These are phyloP conservation scores for Cephus runcator DNA, from an alignment of 2,888 invertebrate species.

Conservation along the genomic window DNA sequence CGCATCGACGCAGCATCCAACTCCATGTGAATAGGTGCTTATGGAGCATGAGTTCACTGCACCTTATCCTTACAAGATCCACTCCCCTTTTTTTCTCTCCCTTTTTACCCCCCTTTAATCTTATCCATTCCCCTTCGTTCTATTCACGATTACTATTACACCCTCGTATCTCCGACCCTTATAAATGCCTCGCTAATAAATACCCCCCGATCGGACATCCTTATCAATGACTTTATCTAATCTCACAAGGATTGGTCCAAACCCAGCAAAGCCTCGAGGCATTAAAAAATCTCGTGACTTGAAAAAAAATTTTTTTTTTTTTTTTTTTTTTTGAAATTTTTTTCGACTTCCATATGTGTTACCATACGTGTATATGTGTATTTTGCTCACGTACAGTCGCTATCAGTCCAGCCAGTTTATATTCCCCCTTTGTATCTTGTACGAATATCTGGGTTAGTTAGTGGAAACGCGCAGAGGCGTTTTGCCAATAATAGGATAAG, in stretches of 20 bases:
- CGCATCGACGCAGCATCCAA: conserved; percentile 5
- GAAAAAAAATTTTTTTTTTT: not conserved
- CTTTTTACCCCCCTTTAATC: conserved; percentile 11
- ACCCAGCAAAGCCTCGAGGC: not conserved
- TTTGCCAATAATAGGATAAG: too few relatives aligned
- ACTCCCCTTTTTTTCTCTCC: conserved; percentile 14
- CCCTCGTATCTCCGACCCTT: conserved; percentile 5
- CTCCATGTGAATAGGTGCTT: conserved; percentile 5
- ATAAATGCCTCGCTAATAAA: conserved; percentile 5
- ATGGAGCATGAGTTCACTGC: conserved; percentile 3
- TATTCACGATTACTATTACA: conserved; percentile 12
- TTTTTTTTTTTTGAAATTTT: not conserved
- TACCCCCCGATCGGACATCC: not conserved
- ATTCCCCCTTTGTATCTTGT: not conserved
- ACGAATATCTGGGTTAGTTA: not conserved
- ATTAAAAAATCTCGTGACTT: not conserved
- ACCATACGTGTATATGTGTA: not conserved
- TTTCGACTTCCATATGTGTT: too few relatives aligned
- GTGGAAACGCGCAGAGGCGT: too few relatives aligned
- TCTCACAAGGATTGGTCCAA: not conserved
- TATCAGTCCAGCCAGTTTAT: not conserved
- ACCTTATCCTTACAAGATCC: conserved; percentile 16
- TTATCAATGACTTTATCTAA: not conserved
- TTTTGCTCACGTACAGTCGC: not conserved
- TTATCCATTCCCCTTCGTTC: conserved; percentile 11